Conservation (phyloP, 2,113 vertebrate genomes). For the Aramus guarauna region DNA sequence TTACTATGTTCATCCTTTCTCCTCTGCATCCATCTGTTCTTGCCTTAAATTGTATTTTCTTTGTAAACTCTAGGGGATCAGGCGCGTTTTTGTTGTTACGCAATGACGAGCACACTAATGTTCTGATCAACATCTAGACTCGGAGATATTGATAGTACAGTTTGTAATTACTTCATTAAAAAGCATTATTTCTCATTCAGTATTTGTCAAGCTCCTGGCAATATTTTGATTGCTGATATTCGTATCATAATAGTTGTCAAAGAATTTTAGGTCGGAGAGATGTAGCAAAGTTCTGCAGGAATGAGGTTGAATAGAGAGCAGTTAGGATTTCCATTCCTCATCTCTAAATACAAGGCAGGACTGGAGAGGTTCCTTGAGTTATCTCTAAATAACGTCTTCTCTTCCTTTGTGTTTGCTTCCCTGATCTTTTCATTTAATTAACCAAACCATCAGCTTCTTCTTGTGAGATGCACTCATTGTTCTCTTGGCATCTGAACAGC, state of each 20-base stretch:
- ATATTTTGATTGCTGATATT: background rate
- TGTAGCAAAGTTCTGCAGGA: background rate
- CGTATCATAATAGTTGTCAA: background rate
- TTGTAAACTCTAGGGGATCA: background rate
- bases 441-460: background rate
- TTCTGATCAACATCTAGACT: background rate
- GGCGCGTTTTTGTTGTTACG: accelerated
- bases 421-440: background rate
- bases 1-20: background rate
- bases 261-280: background rate
- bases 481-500: background rate
- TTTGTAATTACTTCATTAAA: background rate
- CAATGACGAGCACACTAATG: accelerated
- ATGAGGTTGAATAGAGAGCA: background rate
- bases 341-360: background rate
- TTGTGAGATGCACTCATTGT: background rate
- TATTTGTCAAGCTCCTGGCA: background rate
- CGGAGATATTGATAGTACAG: background rate
- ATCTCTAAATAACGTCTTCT: background rate
- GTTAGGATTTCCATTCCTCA: background rate
- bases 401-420: background rate
- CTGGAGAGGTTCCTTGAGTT: background rate
- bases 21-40: background rate
- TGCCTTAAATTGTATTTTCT: background rate
- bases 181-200: background rate